Conservation (phyloP, 2,113 vertebrate species). For the Cygnus atratus region DNA sequence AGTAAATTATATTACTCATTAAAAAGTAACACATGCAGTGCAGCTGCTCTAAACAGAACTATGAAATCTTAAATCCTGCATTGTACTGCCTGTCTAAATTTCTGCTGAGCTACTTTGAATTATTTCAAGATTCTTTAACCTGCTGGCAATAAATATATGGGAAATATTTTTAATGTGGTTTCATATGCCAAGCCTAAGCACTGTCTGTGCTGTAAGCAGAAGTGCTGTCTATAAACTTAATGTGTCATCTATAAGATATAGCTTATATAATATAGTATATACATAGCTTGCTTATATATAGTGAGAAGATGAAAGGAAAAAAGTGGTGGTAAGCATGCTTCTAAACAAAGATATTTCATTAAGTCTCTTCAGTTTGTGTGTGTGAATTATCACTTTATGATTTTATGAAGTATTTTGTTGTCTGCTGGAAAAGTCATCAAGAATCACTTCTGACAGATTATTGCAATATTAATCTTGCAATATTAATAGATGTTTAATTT, state of each 20-base stretch:
- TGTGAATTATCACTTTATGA: not conserved
- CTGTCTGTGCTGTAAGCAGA: not conserved
- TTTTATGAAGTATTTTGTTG: not conserved
- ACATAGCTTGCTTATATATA: not conserved
- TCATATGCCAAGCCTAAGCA: not conserved
- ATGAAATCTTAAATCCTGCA: not conserved
- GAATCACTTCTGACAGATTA: not conserved
- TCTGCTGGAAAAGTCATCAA: not conserved
- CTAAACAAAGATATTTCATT: not conserved
- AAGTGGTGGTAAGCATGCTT: not conserved
- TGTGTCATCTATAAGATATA: not conserved
- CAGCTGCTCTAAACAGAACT: not conserved
- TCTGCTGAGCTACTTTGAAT: not conserved
- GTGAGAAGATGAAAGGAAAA: not conserved
- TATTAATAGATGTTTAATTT: not conserved
- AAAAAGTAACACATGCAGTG: not conserved
- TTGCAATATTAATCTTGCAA: not conserved
- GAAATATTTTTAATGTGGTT: not conserved
- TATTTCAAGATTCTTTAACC: not conserved
- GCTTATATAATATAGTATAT: no score
- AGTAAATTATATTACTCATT: not conserved
- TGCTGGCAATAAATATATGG: not conserved
- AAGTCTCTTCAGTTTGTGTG: not conserved
- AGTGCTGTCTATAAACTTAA: not conserved
- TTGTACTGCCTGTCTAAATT: not conserved